phyloP scores from a whole-genome alignment of 2,888 invertebrate genomes.

The Nomada goodeniana region DNA sequence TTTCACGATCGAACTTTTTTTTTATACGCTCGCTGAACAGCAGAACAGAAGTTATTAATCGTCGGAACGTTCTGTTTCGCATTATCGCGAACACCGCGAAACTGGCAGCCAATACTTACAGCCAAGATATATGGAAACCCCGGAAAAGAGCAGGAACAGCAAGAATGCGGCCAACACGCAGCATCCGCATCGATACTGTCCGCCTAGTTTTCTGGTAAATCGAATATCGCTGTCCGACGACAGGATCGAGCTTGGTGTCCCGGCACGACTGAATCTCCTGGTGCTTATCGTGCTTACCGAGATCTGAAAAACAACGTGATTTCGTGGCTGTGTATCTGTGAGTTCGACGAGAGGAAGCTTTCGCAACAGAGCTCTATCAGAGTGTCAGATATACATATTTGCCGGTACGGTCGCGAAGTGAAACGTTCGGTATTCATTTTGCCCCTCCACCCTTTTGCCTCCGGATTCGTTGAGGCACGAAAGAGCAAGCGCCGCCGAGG shows the following conservation, averaged over 20 bases:
- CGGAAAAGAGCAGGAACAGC: conserved; percentile 90
- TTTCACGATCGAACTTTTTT: conserved; percentile 16
- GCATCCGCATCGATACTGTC: conserved; percentile 94
- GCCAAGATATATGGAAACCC: conserved; percentile 88
- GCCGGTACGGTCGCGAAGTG: neutral
- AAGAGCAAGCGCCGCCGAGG: conserved; percentile 41
- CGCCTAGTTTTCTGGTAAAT: conserved; percentile 93
- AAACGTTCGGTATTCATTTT: conserved; percentile 17
- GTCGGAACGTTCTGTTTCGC: neutral
- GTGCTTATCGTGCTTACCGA: conserved; percentile 85
- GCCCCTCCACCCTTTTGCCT: conserved; percentile 22
- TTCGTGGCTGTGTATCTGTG: neutral
- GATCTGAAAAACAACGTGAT: conserved; percentile 82
- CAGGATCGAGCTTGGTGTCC: conserved; percentile 91
- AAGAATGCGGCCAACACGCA: conserved; percentile 94
- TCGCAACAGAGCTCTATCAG: neutral
- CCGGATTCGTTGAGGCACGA: conserved; percentile 40
- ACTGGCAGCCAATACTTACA: conserved; percentile 85
- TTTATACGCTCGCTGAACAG: neutral
- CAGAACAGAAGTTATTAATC: neutral
- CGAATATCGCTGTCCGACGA: conserved; percentile 95
- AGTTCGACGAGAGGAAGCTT: neutral
- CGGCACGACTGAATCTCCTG: conserved; percentile 85
- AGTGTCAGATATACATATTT: neutral
- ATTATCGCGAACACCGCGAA: neutral